Percentiles rank a stretch among this genome's conserved stretches.
Evolutionary conservation across 2,797 vertebrate genomes (phyloP).

Genomic region (Hozukius guyotensis): DNA sequence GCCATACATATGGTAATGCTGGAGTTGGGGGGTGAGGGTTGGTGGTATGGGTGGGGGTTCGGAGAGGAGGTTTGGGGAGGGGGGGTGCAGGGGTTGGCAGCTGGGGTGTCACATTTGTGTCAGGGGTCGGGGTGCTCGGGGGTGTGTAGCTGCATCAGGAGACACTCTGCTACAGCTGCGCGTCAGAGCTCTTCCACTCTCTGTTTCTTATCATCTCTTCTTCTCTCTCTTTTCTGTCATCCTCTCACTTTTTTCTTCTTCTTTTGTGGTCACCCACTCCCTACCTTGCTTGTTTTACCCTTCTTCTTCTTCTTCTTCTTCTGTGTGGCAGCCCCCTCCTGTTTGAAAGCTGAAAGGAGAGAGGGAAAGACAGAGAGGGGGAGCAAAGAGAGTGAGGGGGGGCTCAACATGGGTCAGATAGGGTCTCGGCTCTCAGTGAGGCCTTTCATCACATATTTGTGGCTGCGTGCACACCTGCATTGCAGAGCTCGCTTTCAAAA

Average conservation of each 20-base stretch:
- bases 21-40: conserved; percentile 45
- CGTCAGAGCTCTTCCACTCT: conserved; percentile 87
- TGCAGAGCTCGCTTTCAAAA: conserved; percentile 47
- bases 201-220: conserved; percentile 71
- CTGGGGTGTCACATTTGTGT: conserved; percentile 98
- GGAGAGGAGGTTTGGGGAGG: conserved; percentile 37
- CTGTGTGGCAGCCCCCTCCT: conserved; percentile 39
- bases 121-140: conserved; percentile 84
- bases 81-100: conserved; percentile 88
- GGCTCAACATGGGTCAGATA: conserved; percentile 65
- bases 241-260: conserved; percentile 1
- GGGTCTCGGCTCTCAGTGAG: conserved; percentile 72
- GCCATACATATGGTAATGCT: conserved; percentile 99
- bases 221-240: conserved; percentile 13
- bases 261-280: neutral
- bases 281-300: conserved; percentile 26
- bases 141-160: conserved; percentile 65
- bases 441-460: conserved; percentile 75
- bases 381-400: conserved; percentile 11
- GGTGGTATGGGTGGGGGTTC: conserved; percentile 52
- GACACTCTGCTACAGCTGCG: conserved; percentile 92
- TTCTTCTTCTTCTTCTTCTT: conserved; percentile 14
- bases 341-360: conserved; percentile 43
- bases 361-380: conserved; percentile 6
- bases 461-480: conserved; percentile 74